A percentile compares a stretch with the other conserved stretches of the same genome.
phyloP scores from a whole-genome alignment of 1,140 invertebrate species.

The Drosophila ohnishii region DNA sequence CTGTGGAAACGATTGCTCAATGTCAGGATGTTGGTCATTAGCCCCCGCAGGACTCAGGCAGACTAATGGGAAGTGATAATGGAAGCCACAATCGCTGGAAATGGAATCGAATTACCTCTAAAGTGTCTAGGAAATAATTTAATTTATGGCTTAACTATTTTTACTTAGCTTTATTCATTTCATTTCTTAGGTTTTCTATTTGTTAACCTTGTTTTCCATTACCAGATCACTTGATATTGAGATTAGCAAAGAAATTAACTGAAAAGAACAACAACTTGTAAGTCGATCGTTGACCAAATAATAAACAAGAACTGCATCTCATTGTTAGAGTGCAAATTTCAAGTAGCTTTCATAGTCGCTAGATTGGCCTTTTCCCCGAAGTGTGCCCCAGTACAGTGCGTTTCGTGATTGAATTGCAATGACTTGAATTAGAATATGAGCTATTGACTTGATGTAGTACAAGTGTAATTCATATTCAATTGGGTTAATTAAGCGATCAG shows the following conservation, averaged over 20 bases:
- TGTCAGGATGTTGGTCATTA: slow-evolving; percentile 43
- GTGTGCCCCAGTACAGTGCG: slow-evolving; percentile 1
- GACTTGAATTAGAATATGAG: not conserved
- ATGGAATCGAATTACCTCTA: slow-evolving; percentile 7
- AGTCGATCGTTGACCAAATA: not conserved
- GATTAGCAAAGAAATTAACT: not conserved
- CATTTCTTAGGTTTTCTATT: not conserved
- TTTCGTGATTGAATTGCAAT: not conserved
- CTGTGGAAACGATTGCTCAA: slow-evolving; percentile 25
- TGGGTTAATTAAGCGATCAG: not conserved
- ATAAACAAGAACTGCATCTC: slow-evolving; percentile 6
- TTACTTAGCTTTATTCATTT: not conserved
- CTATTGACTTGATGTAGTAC: not conserved
- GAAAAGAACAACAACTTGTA: not conserved
- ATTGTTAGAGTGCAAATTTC: slow-evolving; percentile 14
- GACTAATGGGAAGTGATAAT: slow-evolving; percentile 12
- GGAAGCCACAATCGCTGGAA: not conserved
- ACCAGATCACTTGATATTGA: not conserved
- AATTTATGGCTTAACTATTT: not conserved
- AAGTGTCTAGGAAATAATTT: slow-evolving; percentile 8
- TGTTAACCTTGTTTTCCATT: not conserved
- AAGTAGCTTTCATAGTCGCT: slow-evolving; percentile 9
- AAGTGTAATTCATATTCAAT: not conserved
- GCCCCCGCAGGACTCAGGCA: not conserved
- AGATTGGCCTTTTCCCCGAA: not conserved